These are phyloP conservation scores for Actenoides hombroni DNA, from an alignment of 2,113 vertebrate genomes.

Conservation along the genomic window DNA sequence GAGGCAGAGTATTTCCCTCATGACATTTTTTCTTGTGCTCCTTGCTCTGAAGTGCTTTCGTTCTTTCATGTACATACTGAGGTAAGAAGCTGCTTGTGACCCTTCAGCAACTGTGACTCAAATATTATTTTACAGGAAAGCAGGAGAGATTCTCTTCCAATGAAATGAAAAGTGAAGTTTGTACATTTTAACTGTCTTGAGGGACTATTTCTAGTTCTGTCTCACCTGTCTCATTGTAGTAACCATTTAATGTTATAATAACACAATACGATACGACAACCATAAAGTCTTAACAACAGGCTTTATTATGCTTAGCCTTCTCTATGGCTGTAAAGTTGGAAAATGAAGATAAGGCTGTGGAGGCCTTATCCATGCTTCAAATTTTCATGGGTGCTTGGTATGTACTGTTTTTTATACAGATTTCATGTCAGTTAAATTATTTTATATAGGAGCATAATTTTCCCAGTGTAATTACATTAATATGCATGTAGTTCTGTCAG, in stretches of 20 bases:
- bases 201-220: conserved; percentile 22
- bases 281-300: not conserved
- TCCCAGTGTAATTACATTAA: not conserved
- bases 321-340: not conserved
- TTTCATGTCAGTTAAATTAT: not conserved
- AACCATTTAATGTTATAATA: conserved; percentile 22
- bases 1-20: not conserved
- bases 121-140: conserved; percentile 24
- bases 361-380: not conserved
- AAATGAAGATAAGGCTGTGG: not conserved
- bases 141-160: not conserved
- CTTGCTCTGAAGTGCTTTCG: not conserved
- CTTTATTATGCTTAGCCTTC: not conserved
- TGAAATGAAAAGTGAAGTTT: conserved; percentile 39
- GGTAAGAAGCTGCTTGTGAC: not conserved
- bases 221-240: conserved; percentile 11
- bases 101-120: not conserved
- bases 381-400: not conserved
- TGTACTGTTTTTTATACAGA: not conserved
- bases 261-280: conserved; percentile 6
- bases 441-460: not conserved
- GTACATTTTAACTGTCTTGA: conserved; percentile 25
- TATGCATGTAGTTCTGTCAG: not conserved
- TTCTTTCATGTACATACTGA: not conserved
- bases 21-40: not conserved